Evolutionary conservation across 2,113 vertebrate species (phyloP).

Genomic region (Cygnus atratus): DNA sequence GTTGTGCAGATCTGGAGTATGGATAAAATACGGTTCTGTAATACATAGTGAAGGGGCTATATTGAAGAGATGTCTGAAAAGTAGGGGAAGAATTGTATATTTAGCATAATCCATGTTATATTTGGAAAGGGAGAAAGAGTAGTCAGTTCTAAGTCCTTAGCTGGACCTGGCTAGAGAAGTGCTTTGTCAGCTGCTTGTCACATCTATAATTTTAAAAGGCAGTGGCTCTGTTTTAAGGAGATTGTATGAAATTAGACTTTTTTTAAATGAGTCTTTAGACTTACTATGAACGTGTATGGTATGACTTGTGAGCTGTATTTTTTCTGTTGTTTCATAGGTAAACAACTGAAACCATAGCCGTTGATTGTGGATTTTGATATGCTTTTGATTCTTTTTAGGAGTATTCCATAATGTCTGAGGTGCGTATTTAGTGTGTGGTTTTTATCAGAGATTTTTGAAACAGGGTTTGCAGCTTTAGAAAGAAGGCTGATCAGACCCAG

Average conservation of each 20-base stretch:
- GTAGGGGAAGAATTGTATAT: neutral
- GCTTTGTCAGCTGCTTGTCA: neutral
- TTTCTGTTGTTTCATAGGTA: neutral
- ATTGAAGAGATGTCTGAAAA: neutral
- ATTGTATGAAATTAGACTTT: neutral
- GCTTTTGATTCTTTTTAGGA: neutral
- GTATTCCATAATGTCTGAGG: neutral
- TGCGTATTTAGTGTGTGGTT: neutral
- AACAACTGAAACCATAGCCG: neutral
- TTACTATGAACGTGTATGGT: neutral
- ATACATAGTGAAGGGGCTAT: fast-evolving
- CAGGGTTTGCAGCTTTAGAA: neutral
- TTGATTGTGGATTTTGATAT: neutral
- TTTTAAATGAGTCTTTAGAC: neutral
- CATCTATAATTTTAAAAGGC: neutral
- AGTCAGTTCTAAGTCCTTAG: neutral
- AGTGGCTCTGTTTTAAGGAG: neutral
- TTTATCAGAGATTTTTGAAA: neutral
- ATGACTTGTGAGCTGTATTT: neutral
- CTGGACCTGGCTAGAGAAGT: neutral
- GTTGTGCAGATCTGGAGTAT: neutral
- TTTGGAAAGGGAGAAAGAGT: neutral
- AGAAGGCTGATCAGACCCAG: neutral
- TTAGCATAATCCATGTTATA: neutral
- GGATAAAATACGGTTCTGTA: neutral